phyloP scores from a whole-genome alignment of 2,888 invertebrate genomes.

The Copidosoma aretas region DNA sequence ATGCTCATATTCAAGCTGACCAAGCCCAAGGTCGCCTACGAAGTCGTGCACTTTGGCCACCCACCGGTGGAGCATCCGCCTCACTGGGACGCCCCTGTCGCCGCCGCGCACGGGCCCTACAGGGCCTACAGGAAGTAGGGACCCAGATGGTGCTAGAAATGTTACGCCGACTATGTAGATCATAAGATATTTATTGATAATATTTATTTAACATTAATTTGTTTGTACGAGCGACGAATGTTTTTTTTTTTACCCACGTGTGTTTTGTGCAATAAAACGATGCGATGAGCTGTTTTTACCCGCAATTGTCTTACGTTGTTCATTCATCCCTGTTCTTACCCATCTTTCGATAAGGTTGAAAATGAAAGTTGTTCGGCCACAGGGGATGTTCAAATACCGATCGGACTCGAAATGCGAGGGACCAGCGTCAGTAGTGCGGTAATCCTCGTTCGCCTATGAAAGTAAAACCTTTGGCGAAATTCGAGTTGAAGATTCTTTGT shows the following conservation, averaged over 20 bases:
- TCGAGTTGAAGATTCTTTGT: too few species aligned
- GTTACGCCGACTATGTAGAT: too few species aligned
- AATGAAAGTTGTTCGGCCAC: too few species aligned
- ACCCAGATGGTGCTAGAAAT: constrained; percentile 35
- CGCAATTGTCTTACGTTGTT: not conserved
- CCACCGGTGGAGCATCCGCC: constrained; percentile 69
- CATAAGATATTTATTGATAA: constrained; percentile 45
- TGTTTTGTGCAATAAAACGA: constrained; percentile 11
- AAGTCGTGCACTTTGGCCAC: constrained; percentile 84
- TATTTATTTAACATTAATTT: constrained; percentile 34
- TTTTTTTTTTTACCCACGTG: not conserved
- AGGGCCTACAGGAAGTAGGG: constrained; percentile 57
- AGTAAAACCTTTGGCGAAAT: too few species aligned
- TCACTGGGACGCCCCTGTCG: constrained; percentile 59
- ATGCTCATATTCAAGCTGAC: constrained; percentile 87
- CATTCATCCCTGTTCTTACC: too few species aligned
- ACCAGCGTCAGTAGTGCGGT: too few species aligned
- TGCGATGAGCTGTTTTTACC: constrained; percentile 9
- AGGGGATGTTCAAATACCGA: too few species aligned
- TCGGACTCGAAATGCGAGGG: too few species aligned
- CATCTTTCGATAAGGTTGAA: too few species aligned
- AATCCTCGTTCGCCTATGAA: too few species aligned
- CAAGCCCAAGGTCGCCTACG: constrained; percentile 87
- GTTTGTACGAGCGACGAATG: constrained; percentile 20
- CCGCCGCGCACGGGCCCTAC: constrained; percentile 58